Evolutionary conservation across 2,888 invertebrate genomes (phyloP), one percentile per base, ranked within the genome.

Genomic region (Volucella zonaria): DNA sequence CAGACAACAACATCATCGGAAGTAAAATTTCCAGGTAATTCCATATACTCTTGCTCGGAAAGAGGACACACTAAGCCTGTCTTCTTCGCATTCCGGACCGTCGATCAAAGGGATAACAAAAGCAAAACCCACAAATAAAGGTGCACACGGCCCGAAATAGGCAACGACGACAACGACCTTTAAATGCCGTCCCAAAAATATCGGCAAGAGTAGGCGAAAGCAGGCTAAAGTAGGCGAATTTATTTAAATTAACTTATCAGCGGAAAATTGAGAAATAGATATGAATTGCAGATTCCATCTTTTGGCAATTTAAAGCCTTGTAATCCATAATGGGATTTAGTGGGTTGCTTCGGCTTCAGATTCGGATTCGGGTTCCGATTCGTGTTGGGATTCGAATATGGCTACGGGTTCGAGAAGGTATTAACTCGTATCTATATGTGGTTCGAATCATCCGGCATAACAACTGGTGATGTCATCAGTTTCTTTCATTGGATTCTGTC

Each of bases 191-290:
- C 31, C 31, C 31, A 31, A 31, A 6, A 31, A 31, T 31, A 31
- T 31, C 3, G 31, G 31, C 31, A 6, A 58, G 15, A 40, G 58
- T 31, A 31, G 31, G 31, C 31, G 6, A 58, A 38, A 40, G 58
- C 8, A 8, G 58, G 18, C 51, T 51, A 52, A 67, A 79, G 70
- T 68, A 76, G 75, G 70, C 59, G 70, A 75, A 83, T 83, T 83
- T 83, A 80, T 85, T 85, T 81, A 85, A 85, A 85, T 85, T 81
- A 85, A 85, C 85, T 85, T 85, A 85, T 85, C 85, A 81, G 85
- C 80, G 85, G 81, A 81, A 81, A 85, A 81, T 85, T 81, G 85
- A 73, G 77, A 77, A 85, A 85, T 85, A 85, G 81, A 85, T 81
- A 85, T 85, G 85, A 85, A 85, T 81, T 85, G 85, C 85, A 81